Base-by-base conservation (phyloP, 2,113 vertebrate species). In the Hippocampus barbouri region DNA sequence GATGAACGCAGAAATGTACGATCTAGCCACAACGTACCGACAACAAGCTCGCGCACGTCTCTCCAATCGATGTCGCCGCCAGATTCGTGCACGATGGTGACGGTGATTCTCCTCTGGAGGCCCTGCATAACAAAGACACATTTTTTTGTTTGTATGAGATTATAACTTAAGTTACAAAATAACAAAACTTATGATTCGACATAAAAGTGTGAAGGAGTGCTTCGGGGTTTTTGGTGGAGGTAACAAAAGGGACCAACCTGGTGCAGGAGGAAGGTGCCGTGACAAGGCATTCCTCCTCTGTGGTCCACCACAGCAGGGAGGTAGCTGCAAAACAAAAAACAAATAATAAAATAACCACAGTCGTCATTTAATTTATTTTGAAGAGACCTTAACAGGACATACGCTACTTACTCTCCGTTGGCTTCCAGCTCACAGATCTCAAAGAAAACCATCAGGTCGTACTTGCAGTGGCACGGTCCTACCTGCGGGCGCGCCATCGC, bases 351-450 rank as follows among this genome's bases (percentile, higher is more conserved):
- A n/a, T n/a, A n/a, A 16, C 18, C 43, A 45, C 4, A 14, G 2
- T 21, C 12, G 2, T 21, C 12, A 53, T 23, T 56, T 23, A 10
- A 56, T 11, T 25, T 14, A 60, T 60, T 60, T 2, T 30, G 57
- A 60, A 60, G 25, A 16, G 57, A 27, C 14, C 12, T 25, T 30
- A 6, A 5, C 12, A 60, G 57, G 21, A 57, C 4, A 57, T 12
- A 54, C 1, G 27, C 41, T 63, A 96, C 97, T 95, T 77, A 99
- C 97, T 99, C 97, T 84, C 97, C 97, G 0, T 95, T 98, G 74
- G 97, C 95, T 78, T 99, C 97, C 85, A 99, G 94, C 86, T 99
- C 97, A 4, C 96, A 98, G 91, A 99, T 98, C 92, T 99, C 97
- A 1, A 99, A 98, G 90, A 96, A 96, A 18, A 98, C 96, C 93